These are phyloP conservation scores for Pseudomyrmex dendroicus DNA, from an alignment of 1,140 invertebrate species.

Conservation along the genomic window DNA sequence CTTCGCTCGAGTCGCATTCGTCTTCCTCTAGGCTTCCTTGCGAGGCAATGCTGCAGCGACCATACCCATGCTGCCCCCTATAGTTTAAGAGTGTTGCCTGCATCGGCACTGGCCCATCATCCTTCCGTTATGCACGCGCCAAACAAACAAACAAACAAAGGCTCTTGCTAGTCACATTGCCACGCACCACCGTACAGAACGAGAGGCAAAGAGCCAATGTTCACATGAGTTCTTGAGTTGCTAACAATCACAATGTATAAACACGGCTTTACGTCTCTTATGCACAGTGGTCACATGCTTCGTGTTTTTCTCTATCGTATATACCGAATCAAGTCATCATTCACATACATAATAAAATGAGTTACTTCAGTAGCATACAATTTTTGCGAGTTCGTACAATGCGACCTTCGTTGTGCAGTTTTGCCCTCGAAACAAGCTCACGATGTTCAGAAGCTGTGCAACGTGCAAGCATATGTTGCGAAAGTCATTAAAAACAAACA, in stretches of 20 bases:
- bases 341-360: conserved; percentile 43
- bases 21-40: conserved; percentile 84
- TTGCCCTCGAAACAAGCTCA: conserved; percentile 41
- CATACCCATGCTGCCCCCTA: conserved; percentile 82
- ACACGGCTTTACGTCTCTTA: conserved; percentile 33
- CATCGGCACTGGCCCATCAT: conserved; percentile 81
- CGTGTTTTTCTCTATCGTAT: conserved; percentile 37
- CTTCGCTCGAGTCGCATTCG: conserved; percentile 84
- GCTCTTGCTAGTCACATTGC: conserved; percentile 82
- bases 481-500: conserved; percentile 2
- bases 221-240: conserved; percentile 51
- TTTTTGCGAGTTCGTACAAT: conserved; percentile 15
- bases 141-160: conserved; percentile 84
- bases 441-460: conserved; percentile 46
- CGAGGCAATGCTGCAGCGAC: conserved; percentile 82
- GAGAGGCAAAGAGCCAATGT: conserved; percentile 71
- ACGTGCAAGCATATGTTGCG: conserved; percentile 54
- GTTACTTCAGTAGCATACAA: conserved; percentile 21
- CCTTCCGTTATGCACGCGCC: conserved; percentile 82
- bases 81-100: conserved; percentile 84
- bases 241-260: conserved; percentile 24
- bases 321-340: conserved; percentile 33
- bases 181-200: conserved; percentile 77
- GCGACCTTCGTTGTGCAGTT: conserved; percentile 37
- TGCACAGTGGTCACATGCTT: conserved; percentile 42